Evolutionary conservation across 2,888 invertebrate species (phyloP).

Genomic region (Pristionchus mayeri): DNA sequence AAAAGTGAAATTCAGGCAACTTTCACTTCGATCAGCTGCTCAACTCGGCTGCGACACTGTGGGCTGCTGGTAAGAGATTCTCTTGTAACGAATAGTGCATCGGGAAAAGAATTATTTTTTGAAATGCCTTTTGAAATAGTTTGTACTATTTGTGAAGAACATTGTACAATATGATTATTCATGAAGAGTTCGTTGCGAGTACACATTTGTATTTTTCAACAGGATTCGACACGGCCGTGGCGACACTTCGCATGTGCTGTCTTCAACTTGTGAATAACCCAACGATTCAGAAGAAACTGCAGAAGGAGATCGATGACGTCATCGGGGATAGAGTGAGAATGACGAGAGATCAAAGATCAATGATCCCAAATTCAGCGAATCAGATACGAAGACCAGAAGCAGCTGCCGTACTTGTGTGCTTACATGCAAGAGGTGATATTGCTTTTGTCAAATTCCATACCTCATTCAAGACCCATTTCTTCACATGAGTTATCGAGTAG

Average conservation of each 20-base stretch:
- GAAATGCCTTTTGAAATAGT: not conserved
- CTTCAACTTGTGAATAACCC: not conserved
- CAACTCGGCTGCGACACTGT: not conserved
- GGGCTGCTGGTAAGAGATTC: not conserved
- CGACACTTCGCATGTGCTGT: not conserved
- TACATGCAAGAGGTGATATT: too few species aligned
- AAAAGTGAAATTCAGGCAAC: not conserved
- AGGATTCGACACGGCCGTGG: not conserved
- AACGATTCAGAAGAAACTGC: not conserved
- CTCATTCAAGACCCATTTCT: not conserved
- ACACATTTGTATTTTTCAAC: not conserved
- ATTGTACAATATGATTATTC: not conserved
- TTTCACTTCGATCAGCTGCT: conserved; percentile 3
- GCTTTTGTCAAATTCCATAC: too few species aligned
- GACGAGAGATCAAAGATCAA: not conserved
- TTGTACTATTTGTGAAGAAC: not conserved
- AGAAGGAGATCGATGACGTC: not conserved
- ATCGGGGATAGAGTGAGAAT: not conserved
- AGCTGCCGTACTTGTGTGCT: too few species aligned
- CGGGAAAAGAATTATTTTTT: not conserved
- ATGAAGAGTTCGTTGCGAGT: not conserved
- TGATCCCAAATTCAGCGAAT: conserved; percentile 5
- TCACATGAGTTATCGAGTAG: not conserved
- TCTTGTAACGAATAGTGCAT: not conserved
- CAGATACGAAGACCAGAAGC: too few species aligned